A percentile compares a stretch with the other conserved stretches of the same genome.
These are phyloP conservation scores for Euspilapteryx auroguttella DNA, from an alignment of 2,888 invertebrate genomes.

Conservation along the genomic window DNA sequence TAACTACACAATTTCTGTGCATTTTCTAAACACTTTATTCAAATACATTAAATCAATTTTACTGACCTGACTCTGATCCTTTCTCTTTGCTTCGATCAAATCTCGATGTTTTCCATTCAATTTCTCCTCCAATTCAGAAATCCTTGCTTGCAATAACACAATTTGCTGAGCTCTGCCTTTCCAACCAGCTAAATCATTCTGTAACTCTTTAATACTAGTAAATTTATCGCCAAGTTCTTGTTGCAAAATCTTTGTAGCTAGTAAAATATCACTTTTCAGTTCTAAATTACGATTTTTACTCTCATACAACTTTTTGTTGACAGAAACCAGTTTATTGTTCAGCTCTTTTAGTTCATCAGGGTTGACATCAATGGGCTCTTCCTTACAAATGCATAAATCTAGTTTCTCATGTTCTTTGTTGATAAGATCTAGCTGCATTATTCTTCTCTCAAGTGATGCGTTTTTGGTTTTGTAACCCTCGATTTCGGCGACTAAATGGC, in stretches of 20 bases:
- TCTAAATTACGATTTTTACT: conserved; percentile 69
- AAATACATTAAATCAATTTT: no score
- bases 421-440: conserved; percentile 39
- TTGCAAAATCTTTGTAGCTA: conserved; percentile 72
- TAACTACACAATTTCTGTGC: no score
- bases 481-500: conserved; percentile 65
- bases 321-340: conserved; percentile 60
- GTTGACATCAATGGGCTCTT: conserved; percentile 35
- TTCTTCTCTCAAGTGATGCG: conserved; percentile 49
- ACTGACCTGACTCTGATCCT: conserved; percentile 35
- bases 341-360: conserved; percentile 60
- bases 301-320: conserved; percentile 68
- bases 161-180: conserved; percentile 80
- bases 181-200: conserved; percentile 66
- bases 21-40: no score
- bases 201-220: conserved; percentile 63
- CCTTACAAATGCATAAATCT: conserved; percentile 36
- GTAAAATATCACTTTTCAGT: conserved; percentile 70
- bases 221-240: conserved; percentile 77
- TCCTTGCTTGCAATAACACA: conserved; percentile 66
- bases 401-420: conserved; percentile 32
- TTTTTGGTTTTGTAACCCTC: conserved; percentile 63
- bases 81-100: conserved; percentile 21
- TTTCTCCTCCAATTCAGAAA: conserved; percentile 67
- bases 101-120: conserved; percentile 41